Evolutionary conservation across 2,888 invertebrate species (phyloP).

Genomic region (Synanthedon myopaeformis): DNA sequence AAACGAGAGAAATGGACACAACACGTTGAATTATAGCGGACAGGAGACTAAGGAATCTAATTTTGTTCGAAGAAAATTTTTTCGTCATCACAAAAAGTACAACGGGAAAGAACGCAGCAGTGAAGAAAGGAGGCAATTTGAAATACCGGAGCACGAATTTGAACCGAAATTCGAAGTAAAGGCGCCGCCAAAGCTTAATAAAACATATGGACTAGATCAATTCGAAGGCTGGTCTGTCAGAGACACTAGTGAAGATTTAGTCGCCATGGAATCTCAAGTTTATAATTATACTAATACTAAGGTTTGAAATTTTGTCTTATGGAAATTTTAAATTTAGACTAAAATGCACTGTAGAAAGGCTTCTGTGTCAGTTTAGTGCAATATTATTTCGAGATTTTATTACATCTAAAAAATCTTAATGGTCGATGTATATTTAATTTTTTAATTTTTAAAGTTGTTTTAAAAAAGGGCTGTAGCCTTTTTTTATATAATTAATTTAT

Average conservation of each 20-base stretch:
- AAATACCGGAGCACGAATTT: conserved; percentile 72
- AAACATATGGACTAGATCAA: conserved; percentile 21
- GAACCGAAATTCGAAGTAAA: conserved; percentile 70
- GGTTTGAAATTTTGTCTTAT: conserved; percentile 20
- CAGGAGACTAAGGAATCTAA: conserved; percentile 20
- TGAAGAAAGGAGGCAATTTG: conserved; percentile 33
- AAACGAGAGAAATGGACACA: conserved; percentile 32
- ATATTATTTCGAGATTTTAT: no score
- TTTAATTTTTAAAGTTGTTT: no score
- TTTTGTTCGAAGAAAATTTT: conserved; percentile 42
- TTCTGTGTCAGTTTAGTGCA: no score
- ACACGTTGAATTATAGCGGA: conserved; percentile 20
- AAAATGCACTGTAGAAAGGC: no score
- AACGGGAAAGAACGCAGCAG: conserved; percentile 9
- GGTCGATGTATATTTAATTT: no score
- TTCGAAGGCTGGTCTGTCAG: conserved; percentile 58
- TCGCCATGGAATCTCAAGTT: conserved; percentile 39
- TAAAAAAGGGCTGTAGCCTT: no score
- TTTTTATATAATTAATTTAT: no score
- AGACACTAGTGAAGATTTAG: conserved; percentile 48
- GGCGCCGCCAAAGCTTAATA: conserved; percentile 46
- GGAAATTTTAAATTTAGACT: neutral
- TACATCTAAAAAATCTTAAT: no score
- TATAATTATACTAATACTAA: conserved; percentile 33
- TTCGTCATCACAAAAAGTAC: conserved; percentile 54